Conservation (phyloP, 1,140 invertebrate species). For the Planococcus citri region DNA sequence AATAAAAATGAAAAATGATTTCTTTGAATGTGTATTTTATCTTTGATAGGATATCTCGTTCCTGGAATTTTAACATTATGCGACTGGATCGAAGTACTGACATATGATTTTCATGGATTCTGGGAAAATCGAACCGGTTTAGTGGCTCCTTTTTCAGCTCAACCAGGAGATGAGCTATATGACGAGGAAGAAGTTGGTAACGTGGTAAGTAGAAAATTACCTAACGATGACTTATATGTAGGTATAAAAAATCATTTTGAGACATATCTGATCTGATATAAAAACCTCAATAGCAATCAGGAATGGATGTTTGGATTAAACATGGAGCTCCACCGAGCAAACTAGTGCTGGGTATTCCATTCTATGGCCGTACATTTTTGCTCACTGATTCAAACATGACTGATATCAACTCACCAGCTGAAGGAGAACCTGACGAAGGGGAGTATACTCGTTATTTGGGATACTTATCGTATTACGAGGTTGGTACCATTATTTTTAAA, state of each 20-base stretch:
- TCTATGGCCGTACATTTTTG: constrained; percentile 77
- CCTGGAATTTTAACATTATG: not conserved
- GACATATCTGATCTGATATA: not conserved
- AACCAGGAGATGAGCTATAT: constrained; percentile 51
- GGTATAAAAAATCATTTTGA: too few species aligned
- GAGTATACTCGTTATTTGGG: constrained; percentile 76
- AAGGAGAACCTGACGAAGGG: constrained; percentile 60
- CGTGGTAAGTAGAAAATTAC: constrained; percentile 30
- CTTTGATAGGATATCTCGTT: not conserved
- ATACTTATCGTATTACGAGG: constrained; percentile 74
- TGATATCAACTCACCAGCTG: constrained; percentile 39
- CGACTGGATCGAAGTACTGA: constrained; percentile 77
- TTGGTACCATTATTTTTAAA: not conserved
- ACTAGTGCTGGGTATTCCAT: constrained; percentile 69
- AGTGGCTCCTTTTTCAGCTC: constrained; percentile 64
- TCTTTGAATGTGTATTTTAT: too few species aligned
- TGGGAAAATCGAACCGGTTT: constrained; percentile 76
- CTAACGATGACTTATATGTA: too few species aligned
- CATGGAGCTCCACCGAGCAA: constrained; percentile 66
- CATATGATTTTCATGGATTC: constrained; percentile 75
- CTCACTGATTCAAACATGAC: constrained; percentile 41
- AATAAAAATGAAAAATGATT: too few species aligned
- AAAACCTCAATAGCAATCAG: constrained; percentile 46
- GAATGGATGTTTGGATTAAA: constrained; percentile 56
- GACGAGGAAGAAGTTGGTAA: constrained; percentile 35